Evolutionary conservation across 2,113 vertebrate species (phyloP).

Genomic region (Tonatia bakeri): DNA sequence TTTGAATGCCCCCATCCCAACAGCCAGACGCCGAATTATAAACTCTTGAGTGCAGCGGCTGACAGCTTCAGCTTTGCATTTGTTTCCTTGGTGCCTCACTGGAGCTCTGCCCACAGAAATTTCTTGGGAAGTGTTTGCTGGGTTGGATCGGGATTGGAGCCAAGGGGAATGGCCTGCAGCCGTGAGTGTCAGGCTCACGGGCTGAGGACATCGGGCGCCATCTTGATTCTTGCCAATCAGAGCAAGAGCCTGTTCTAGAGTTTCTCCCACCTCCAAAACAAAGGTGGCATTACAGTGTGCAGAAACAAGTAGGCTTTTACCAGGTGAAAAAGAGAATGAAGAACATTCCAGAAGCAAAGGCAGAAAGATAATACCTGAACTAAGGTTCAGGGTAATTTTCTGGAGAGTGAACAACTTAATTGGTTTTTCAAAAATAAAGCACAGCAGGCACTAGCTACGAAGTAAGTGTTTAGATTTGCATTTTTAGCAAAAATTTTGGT

Average conservation of each 20-base stretch:
- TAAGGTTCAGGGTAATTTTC: neutral
- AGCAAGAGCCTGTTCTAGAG: neutral
- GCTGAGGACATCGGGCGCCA: neutral
- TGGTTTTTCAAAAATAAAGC: neutral
- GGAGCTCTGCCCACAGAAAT: neutral
- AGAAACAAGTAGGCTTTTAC: neutral
- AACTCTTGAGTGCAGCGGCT: neutral
- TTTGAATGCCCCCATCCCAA: neutral
- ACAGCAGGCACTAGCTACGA: fast-evolving
- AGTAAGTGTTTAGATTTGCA: neutral
- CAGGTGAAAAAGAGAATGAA: neutral
- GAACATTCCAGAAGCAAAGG: neutral
- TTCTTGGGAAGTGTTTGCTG: neutral
- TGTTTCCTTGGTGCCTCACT: fast-evolving
- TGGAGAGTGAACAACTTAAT: neutral
- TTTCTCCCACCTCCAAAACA: neutral
- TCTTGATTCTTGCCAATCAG: neutral
- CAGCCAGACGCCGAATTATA: neutral
- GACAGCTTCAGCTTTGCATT: neutral
- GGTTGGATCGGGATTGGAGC: neutral
- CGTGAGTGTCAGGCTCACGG: neutral
- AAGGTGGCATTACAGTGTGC: neutral
- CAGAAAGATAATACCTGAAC: neutral
- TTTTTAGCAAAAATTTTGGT: neutral
- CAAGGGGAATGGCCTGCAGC: neutral